Percentiles rank a stretch among this genome's conserved stretches.
Evolutionary conservation across 2,797 vertebrate species (phyloP).

Genomic region (Eremophila alpestris): DNA sequence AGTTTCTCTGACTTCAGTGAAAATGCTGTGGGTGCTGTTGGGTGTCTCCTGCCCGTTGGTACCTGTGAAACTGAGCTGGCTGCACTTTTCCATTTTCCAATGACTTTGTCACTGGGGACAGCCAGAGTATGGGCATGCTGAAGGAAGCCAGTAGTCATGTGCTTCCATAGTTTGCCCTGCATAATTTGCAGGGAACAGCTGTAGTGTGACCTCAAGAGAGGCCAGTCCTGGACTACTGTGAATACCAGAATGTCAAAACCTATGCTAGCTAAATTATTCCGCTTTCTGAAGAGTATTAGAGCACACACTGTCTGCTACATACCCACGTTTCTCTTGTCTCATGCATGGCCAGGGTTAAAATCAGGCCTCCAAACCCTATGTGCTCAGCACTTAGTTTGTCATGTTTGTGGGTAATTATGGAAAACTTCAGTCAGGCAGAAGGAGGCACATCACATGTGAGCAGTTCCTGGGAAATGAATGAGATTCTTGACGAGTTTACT

Average conservation of each 20-base stretch:
- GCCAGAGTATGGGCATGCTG: not conserved
- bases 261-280: not conserved
- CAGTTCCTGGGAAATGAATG: not conserved
- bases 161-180: not conserved
- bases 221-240: not conserved
- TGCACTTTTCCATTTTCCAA: not conserved
- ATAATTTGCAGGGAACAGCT: not conserved
- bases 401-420: not conserved
- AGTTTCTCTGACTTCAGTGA: not conserved
- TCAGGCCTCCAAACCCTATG: not conserved
- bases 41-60: not conserved
- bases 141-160: not conserved
- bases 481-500: accelerated
- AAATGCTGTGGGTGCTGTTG: not conserved
- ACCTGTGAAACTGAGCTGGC: not conserved
- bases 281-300: not conserved
- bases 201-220: not conserved
- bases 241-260: not conserved
- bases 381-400: not conserved
- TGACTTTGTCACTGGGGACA: not conserved
- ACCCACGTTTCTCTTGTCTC: not conserved
- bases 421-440: not conserved
- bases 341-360: not conserved
- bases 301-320: not conserved
- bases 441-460: not conserved